Conservation (phyloP, 2,888 invertebrate genomes). For the Hydraecia micacea region DNA sequence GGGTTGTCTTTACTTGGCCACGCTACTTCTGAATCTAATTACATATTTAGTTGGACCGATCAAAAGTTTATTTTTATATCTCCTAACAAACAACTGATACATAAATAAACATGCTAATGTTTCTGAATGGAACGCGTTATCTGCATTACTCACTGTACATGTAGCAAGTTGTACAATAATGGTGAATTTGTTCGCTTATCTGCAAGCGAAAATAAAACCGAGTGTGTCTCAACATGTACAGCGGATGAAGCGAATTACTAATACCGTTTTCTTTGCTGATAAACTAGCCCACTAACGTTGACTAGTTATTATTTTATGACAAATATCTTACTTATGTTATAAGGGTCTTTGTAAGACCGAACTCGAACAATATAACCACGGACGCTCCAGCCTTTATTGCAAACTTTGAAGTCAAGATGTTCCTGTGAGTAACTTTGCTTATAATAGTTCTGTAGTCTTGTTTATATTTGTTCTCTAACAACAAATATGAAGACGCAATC, state of each 20-base stretch:
- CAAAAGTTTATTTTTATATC: not conserved
- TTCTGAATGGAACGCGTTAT: slow-evolving; percentile 32
- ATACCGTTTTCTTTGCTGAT: slow-evolving; percentile 28
- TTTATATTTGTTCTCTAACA: slow-evolving; percentile 33
- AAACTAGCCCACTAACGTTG: not conserved
- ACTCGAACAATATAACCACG: slow-evolving; percentile 32
- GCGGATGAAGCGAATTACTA: slow-evolving; percentile 17
- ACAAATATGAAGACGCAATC: slow-evolving; percentile 34
- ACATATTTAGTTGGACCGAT: not conserved
- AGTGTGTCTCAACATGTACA: slow-evolving; percentile 1
- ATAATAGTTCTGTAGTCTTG: slow-evolving; percentile 32
- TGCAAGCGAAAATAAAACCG: slow-evolving; percentile 18
- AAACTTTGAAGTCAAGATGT: slow-evolving; percentile 42
- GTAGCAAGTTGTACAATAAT: slow-evolving; percentile 12
- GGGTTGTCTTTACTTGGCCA: not conserved
- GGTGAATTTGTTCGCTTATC: slow-evolving; percentile 46
- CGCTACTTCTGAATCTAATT: not conserved
- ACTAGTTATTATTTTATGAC: slow-evolving; percentile 5
- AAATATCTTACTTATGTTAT: slow-evolving; percentile 14
- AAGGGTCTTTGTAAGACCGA: slow-evolving; percentile 6
- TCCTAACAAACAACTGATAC: slow-evolving; percentile 2
- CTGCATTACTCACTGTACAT: slow-evolving; percentile 40
- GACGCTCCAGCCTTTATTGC: slow-evolving; percentile 29
- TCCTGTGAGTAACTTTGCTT: slow-evolving; percentile 39
- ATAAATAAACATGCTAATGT: not conserved